These are phyloP conservation scores for Hyppa rectilinea DNA, from an alignment of 2,888 invertebrate genomes.

Conservation along the genomic window DNA sequence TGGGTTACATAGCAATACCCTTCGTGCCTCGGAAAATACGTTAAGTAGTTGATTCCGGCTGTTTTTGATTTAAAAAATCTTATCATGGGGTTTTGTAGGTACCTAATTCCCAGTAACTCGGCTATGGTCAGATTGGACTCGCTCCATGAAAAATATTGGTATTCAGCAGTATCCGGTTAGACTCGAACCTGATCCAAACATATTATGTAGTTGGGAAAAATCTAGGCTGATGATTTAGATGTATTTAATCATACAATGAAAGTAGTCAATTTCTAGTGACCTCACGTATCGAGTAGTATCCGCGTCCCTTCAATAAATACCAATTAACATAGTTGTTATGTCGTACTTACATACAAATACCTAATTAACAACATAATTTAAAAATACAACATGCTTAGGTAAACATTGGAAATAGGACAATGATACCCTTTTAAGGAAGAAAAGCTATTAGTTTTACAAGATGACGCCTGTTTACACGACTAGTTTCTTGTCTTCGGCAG, in stretches of 20 bases:
- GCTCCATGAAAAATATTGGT: no score
- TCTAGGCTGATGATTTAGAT: not conserved
- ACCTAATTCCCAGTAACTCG: no score
- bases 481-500: not conserved
- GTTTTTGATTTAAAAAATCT: no score
- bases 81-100: no score
- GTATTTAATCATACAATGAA: not conserved
- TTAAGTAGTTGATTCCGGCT: no score
- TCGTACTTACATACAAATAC: conserved; percentile 36
- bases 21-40: no score
- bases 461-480: no score
- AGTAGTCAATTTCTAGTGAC: conserved; percentile 9
- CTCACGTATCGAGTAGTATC: conserved; percentile 19
- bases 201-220: no score
- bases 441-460: not conserved
- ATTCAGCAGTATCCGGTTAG: no score
- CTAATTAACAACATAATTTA: conserved; percentile 24
- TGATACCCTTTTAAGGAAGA: not conserved
- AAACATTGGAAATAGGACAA: not conserved
- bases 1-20: no score
- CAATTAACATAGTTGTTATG: not conserved
- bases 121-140: no score
- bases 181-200: no score
- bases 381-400: not conserved
- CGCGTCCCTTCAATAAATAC: not conserved